Evolutionary conservation across 2,888 invertebrate genomes (phyloP).

Genomic region (Dione juno): DNA sequence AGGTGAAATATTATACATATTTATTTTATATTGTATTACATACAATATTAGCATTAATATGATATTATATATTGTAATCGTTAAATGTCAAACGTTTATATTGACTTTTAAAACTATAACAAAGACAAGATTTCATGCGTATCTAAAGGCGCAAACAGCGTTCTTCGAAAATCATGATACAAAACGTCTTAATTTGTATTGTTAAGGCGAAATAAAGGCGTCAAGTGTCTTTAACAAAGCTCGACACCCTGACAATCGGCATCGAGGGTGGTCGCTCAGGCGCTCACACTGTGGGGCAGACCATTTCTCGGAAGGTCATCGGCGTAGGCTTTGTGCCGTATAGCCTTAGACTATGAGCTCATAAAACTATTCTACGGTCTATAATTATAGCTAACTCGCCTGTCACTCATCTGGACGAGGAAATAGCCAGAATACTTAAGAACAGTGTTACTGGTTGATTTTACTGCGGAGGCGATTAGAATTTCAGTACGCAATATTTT

Average conservation of each 20-base stretch:
- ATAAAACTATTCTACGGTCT: constrained; percentile 63
- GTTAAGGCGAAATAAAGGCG: constrained; percentile 52
- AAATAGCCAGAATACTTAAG: constrained; percentile 50
- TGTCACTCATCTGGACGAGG: constrained; percentile 55
- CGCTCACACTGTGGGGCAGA: constrained; percentile 58
- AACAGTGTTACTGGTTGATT: constrained; percentile 48
- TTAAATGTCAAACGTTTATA: constrained; percentile 1
- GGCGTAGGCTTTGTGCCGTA: constrained; percentile 58
- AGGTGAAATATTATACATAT: not conserved
- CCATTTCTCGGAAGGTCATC: constrained; percentile 77
- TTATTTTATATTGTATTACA: not conserved
- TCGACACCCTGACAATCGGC: constrained; percentile 67
- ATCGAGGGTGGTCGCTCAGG: constrained; percentile 69
- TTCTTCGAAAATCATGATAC: constrained; percentile 40
- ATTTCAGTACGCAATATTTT: not conserved
- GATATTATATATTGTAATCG: not conserved
- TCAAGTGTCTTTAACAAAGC: constrained; percentile 55
- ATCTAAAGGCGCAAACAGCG: constrained; percentile 37
- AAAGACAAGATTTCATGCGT: constrained; percentile 38
- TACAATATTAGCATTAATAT: constrained; percentile 2
- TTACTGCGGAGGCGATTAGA: constrained; percentile 2
- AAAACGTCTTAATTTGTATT: constrained; percentile 52
- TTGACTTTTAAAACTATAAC: constrained; percentile 22
- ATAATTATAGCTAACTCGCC: constrained; percentile 64
- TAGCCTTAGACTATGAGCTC: constrained; percentile 66